Conservation (phyloP, 2,113 vertebrate genomes). For the Paramisgurnus dabryanus region DNA sequence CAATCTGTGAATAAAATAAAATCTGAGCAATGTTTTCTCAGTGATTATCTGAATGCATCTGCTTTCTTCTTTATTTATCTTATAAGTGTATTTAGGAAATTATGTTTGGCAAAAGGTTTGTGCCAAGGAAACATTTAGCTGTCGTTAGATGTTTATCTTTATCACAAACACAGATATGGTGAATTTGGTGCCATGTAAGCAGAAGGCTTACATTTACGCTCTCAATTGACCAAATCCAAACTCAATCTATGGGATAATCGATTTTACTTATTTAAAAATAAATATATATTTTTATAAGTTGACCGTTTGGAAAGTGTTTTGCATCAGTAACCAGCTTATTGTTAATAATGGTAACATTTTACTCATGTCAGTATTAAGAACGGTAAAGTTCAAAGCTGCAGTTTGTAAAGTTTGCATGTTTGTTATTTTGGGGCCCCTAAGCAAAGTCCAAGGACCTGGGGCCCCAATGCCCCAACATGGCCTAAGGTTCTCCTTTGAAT, state of each 20-base stretch:
- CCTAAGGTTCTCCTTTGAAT: too few relatives aligned
- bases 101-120: neutral
- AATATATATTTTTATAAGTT: neutral
- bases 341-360: too few relatives aligned
- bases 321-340: too few relatives aligned
- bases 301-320: too few relatives aligned
- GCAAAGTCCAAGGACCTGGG: too few relatives aligned
- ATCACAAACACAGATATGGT: conserved; percentile 23
- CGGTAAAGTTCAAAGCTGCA: too few relatives aligned
- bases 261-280: neutral
- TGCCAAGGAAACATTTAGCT: neutral
- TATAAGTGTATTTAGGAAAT: neutral
- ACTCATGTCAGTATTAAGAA: too few relatives aligned
- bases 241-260: neutral
- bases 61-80: neutral
- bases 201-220: neutral
- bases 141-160: conserved; percentile 12
- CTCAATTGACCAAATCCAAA: neutral
- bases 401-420: too few relatives aligned
- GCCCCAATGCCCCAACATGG: too few relatives aligned
- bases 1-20: too few relatives aligned
- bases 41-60: neutral
- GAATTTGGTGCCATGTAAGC: conserved; percentile 18
- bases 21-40: too few relatives aligned
- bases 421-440: too few relatives aligned